Evolutionary conservation across 2,797 vertebrate genomes (phyloP).

Genomic region (Lacerta agilis): DNA sequence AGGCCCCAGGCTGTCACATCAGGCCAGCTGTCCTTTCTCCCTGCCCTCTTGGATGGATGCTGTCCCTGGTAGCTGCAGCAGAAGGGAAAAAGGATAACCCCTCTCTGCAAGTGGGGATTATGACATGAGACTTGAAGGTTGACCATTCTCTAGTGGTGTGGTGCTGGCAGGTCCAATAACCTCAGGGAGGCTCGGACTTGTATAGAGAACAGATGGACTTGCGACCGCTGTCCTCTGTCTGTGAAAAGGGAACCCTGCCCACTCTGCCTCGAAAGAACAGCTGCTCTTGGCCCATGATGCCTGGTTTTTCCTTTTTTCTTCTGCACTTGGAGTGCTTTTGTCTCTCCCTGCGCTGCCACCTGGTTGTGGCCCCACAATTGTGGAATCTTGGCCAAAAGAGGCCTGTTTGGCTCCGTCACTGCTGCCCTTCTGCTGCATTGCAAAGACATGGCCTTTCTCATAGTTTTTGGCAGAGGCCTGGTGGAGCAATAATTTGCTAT

Average conservation of each 20-base stretch:
- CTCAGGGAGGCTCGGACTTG: background rate
- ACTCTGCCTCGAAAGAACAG: background rate
- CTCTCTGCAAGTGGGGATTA: background rate
- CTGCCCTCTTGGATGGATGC: background rate
- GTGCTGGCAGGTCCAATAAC: background rate
- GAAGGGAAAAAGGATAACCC: background rate
- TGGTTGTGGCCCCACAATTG: background rate
- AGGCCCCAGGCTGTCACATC: constrained; percentile 1
- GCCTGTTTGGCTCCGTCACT: background rate
- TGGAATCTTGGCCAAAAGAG: background rate
- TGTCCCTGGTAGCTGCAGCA: constrained; percentile 3
- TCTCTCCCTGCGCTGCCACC: background rate
- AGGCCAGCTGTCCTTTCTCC: constrained; percentile 1
- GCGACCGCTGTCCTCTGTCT: background rate
- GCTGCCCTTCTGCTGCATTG: no score
- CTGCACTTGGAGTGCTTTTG: background rate
- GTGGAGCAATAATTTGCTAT: background rate
- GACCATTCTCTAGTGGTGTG: background rate
- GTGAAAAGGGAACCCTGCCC: background rate
- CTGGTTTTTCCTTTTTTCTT: background rate
- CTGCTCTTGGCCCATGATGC: background rate
- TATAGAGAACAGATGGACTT: background rate
- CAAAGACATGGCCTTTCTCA: no score
- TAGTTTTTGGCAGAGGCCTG: background rate
- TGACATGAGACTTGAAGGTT: background rate